Conservation (phyloP, 2,888 invertebrate genomes). For the Andrena haemorrhoa region DNA sequence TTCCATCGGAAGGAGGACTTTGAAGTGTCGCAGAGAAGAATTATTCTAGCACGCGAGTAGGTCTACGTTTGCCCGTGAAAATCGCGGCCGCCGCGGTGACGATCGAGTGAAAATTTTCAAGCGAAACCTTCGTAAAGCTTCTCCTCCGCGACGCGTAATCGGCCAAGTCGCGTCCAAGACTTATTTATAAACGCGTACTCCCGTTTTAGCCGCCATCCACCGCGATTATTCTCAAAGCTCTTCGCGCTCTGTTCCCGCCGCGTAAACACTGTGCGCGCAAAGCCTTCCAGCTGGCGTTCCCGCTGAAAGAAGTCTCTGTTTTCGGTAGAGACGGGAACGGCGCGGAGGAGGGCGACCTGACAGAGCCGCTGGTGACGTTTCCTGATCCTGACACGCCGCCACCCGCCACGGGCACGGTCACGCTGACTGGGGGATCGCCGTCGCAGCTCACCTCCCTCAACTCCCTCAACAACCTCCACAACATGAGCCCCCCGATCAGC, state of each 20-base stretch:
- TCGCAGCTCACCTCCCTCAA: conserved; percentile 85
- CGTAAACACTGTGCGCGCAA: not conserved
- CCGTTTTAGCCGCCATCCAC: conserved; percentile 41
- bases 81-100: too few relatives aligned
- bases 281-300: not conserved
- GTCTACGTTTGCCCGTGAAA: too few relatives aligned
- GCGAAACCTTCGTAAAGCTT: not conserved
- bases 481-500: conserved; percentile 77
- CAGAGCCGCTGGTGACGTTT: conserved; percentile 92
- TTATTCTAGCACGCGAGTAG: too few relatives aligned
- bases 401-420: conserved; percentile 85
- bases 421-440: conserved; percentile 78
- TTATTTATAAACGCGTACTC: conserved; percentile 54
- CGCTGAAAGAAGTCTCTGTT: not conserved
- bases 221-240: conserved; percentile 41
- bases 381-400: conserved; percentile 92
- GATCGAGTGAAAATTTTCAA: not conserved
- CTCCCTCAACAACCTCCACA: conserved; percentile 79
- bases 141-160: conserved; percentile 29
- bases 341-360: conserved; percentile 79
- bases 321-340: conserved; percentile 77
- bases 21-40: too few relatives aligned
- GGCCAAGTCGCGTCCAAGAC: conserved; percentile 38
- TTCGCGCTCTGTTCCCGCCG: conserved; percentile 8
- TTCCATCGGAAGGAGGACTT: too few relatives aligned